Evolutionary conservation across 2,797 vertebrate species (phyloP), one percentile per base, ranked within the genome.

Genomic region (Cyclopterus lumpus): DNA sequence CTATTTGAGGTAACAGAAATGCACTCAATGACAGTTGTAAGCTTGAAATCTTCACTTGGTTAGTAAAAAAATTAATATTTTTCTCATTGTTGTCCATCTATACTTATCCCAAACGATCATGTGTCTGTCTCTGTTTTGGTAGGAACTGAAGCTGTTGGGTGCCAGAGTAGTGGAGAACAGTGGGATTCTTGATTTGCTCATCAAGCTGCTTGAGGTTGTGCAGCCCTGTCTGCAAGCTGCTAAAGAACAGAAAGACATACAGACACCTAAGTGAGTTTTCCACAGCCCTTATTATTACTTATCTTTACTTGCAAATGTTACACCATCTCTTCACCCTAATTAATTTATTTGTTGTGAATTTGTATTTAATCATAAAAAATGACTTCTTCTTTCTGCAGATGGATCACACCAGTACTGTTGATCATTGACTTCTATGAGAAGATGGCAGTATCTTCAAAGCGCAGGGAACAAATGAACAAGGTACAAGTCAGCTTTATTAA

Each of bases 361-460:
- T 12, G 3, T 26, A 38, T 62, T 57, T 14, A 67, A 70, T 6
- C 10, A 51, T 10, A 51, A 51, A 51, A 49, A 51, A 51, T 18
- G 0, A 34, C 53, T 44, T 16, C 1, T 16, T 79, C 64, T 81
- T 54, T 66, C 63, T 87, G 40, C 83, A 98, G 97, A 86, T 99
- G 97, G 97, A 98, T 99, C 80, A 98, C 97, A n/a, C 97, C 97
- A 20, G 97, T 98, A 3, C 91, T 99, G 62, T 89, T 98, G 67
- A 95, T 99, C 69, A 98, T 99, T 74, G 97, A 98, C 83, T 99
- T 99, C 82, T 99, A 99, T 80, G 97, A 99, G 90, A 99, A 99
- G 88, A 99, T 96, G 73, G 96, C 97, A 0, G 97, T 98, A 26
- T 97, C 97, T 24, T 98, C 97, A 58, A 98, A 97, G 86, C 95